Evolutionary conservation across 2,797 vertebrate species (phyloP).

Genomic region (Macropodus opercularis): DNA sequence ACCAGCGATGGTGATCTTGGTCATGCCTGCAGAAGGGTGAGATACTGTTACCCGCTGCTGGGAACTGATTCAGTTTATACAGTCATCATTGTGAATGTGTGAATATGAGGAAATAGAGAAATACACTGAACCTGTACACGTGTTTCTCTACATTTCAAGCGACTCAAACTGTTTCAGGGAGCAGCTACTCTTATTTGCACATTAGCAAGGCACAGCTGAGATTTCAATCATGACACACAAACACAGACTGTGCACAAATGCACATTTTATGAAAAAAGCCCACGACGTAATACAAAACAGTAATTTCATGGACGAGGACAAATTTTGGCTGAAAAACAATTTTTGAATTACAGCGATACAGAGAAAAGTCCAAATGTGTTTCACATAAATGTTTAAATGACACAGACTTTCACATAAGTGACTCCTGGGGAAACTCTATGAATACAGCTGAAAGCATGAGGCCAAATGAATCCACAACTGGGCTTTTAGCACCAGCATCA

Average conservation of each 20-base stretch:
- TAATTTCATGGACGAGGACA: slow-evolving; percentile 52
- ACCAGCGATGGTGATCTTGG: slow-evolving; percentile 84
- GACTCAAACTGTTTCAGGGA: slow-evolving; percentile 10
- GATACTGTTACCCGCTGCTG: background rate
- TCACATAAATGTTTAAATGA: slow-evolving; percentile 43
- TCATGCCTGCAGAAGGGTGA: slow-evolving; percentile 77
- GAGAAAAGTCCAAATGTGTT: slow-evolving; percentile 21
- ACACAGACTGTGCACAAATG: background rate
- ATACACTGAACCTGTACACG: background rate
- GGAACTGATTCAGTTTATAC: background rate
- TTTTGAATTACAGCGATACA: slow-evolving; percentile 14
- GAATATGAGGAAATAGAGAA: background rate
- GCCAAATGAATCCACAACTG: slow-evolving; percentile 23
- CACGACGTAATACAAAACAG: slow-evolving; percentile 20
- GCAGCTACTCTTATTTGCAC: background rate
- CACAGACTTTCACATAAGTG: slow-evolving; percentile 17
- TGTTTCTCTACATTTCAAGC: background rate
- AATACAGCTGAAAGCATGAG: slow-evolving; percentile 18
- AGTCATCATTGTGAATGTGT: too few species aligned
- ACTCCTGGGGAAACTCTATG: slow-evolving; percentile 10
- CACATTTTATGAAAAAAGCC: slow-evolving; percentile 19
- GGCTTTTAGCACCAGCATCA: slow-evolving; percentile 28
- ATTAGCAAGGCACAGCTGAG: background rate
- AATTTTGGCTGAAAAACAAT: slow-evolving; percentile 25
- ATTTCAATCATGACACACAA: slow-evolving; percentile 14